Evolutionary conservation across 2,888 invertebrate genomes (phyloP), one percentile per base, ranked within the genome.

Genomic region (Blomia tropicalis): DNA sequence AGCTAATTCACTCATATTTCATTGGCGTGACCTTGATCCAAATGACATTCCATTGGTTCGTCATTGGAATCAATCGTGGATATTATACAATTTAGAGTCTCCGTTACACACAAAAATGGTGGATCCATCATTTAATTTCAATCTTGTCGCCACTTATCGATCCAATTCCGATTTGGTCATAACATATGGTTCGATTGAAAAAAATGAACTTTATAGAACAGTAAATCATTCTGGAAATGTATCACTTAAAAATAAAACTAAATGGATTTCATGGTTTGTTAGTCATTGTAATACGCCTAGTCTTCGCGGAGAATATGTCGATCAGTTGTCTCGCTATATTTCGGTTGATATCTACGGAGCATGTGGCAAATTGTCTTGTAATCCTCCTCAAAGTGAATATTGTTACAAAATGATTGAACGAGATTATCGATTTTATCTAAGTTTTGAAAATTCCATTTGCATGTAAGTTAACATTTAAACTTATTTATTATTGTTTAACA

Each of bases 381-480:
- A 23, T 19, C 60, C 56, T n/a, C 47, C 60, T 5, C 11, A 43
- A 2, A 56, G 47, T n/a, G 3, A 44, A 27, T 4, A 43, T 2
- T 41, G 41, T 4, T 63, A 44, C 22, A 2, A 51, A 22, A 27
- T 54, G 22, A n/a, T 53, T n/a, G 32, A 22, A 4, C 30, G 43
- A 14, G 29, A 63, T 5, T 63, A 63, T 41, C 27, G 19, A 19
- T 63, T 63, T 30, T 63, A 63, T 51, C 41, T 63, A 23, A 36
- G 63, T 7, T 44, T 63, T 23, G 63, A 63, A 53, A 63, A 63
- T 27, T 63, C 63, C 19, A n/a, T 63, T 23, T 63, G 63, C 43
- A 47, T 14, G 59, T 58, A 41, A 41, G 59, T 58, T 31, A 2
- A n/a, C 5, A 22, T 54, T 7, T 4, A 14, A 56, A 25, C 11